A percentile compares a stretch with the other conserved stretches of the same genome.
Evolutionary conservation across 2,113 vertebrate species (phyloP).

Genomic region (Ceyx cyanopectus): DNA sequence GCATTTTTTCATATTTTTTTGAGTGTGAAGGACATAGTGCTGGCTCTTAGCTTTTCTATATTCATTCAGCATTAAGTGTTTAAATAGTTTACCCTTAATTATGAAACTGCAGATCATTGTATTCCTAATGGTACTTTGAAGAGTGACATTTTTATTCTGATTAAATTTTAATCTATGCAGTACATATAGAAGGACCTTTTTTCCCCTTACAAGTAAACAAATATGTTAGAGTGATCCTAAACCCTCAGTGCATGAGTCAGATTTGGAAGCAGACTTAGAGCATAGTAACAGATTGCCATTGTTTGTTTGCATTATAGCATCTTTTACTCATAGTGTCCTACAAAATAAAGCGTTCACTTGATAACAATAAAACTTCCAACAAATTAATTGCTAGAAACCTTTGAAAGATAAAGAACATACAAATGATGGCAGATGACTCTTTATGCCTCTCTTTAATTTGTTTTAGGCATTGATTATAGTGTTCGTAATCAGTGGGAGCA

Average conservation of each 20-base stretch:
- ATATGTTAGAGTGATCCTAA: constrained; percentile 22
- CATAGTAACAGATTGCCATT: constrained; percentile 27
- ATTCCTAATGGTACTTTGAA: not conserved
- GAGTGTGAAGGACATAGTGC: not conserved
- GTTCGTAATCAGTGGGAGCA: constrained; percentile 20
- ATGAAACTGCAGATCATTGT: not conserved
- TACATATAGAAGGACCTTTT: not conserved
- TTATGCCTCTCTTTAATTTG: constrained; percentile 37
- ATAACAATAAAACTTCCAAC: constrained; percentile 44
- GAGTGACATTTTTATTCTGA: not conserved
- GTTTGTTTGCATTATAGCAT: constrained; percentile 25
- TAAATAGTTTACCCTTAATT: not conserved
- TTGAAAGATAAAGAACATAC: constrained; percentile 27
- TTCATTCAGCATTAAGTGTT: not conserved
- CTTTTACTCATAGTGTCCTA: constrained; percentile 1
- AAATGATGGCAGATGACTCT: constrained; percentile 29
- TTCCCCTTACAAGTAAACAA: not conserved
- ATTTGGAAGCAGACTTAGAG: constrained; percentile 48
- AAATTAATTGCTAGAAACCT: constrained; percentile 48
- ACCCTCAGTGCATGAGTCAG: not conserved
- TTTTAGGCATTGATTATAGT: constrained; percentile 41
- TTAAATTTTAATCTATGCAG: not conserved
- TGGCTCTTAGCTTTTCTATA: not conserved
- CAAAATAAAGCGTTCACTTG: constrained; percentile 37
- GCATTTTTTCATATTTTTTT: not conserved